Evolutionary conservation across 2,888 invertebrate genomes (phyloP).

Genomic region (Psococerastis gibbosa): DNA sequence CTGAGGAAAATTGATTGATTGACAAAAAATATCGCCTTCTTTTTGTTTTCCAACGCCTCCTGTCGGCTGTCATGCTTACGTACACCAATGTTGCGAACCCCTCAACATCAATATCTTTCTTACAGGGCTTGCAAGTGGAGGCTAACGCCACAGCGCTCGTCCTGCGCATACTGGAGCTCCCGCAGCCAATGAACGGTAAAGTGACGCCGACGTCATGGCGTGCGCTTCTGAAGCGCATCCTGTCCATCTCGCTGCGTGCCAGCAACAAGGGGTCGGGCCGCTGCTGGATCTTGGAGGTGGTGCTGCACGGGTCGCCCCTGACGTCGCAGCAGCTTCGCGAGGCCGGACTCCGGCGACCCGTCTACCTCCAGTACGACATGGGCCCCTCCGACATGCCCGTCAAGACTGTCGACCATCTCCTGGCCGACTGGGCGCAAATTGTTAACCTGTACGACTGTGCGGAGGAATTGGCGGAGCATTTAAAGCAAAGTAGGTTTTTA

Average conservation of each 20-base stretch:
- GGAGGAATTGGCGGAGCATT: conserved; percentile 61
- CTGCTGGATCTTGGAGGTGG: conserved; percentile 76
- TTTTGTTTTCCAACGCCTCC: no score
- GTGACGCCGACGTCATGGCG: conserved; percentile 34
- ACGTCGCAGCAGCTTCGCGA: conserved; percentile 25
- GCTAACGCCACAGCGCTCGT: conserved; percentile 75
- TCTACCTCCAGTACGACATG: conserved; percentile 81
- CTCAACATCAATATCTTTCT: no score
- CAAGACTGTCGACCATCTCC: conserved; percentile 66
- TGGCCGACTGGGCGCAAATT: conserved; percentile 86
- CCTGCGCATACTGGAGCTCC: conserved; percentile 57
- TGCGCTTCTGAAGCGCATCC: conserved; percentile 53
- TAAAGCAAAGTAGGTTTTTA: conserved; percentile 48
- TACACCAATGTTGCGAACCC: no score
- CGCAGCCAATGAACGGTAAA: conserved; percentile 35
- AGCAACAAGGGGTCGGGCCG: conserved; percentile 46
- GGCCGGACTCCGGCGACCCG: conserved; percentile 61
- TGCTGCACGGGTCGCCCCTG: conserved; percentile 64
- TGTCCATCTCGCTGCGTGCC: conserved; percentile 67
- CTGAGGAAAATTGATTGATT: no score
- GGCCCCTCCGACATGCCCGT: conserved; percentile 56
- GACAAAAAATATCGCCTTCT: no score
- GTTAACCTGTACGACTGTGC: conserved; percentile 75
- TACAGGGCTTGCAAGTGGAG: conserved; percentile 52
- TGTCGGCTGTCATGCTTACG: no score